Base-by-base conservation (phyloP, 2,888 invertebrate species). In the Morpho helenor region DNA sequence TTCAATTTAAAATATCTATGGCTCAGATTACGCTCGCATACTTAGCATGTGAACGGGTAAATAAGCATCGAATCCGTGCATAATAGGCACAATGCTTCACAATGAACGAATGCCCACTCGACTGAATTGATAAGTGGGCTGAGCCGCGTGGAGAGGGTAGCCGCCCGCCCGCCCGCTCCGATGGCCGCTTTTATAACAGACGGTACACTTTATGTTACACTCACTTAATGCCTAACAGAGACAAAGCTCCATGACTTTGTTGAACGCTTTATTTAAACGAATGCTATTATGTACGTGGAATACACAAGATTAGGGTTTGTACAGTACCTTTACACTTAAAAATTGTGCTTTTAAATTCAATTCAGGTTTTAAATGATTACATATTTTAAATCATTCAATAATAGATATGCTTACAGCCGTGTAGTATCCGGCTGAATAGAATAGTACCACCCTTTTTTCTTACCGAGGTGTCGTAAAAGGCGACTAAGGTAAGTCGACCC, bases 51-150 rank as follows among this genome's bases (percentile, higher is more conserved):
- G 84, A 79, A 80, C 78, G 81, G 77, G 82, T 81, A 84, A 84
- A 82, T 81, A 80, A 75, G 79, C 75, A 79, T 80, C 80, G 77
- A 85, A 87, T 82, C 80, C 78, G 74, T 72, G 76, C 76, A 82
- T 87, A 86, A 87, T 84, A 80, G 84, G 74, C 78, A 83, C 82
- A 86, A 85, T 85, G 82, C 78, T 79, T 77, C 77, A 80, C 85
- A 83, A 84, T 87, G 87, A 87, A 83, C 85, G 87, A 85, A 84
- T 86, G 82, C 80, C 85, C 87, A 87, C 87, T 87, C 86, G 84
- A 84, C 79, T 84, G 88, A 87, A 88, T 88, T 88, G 88, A 87
- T 88, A 89, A 88, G 87, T 88, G 88, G 87, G 87, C 76, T 84
- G 86, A 79, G 73, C 80, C 78, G 76, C 71, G 64, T 61, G 66